Base-by-base conservation (phyloP, 2,888 invertebrate species). In the Cybosia mesomella region DNA sequence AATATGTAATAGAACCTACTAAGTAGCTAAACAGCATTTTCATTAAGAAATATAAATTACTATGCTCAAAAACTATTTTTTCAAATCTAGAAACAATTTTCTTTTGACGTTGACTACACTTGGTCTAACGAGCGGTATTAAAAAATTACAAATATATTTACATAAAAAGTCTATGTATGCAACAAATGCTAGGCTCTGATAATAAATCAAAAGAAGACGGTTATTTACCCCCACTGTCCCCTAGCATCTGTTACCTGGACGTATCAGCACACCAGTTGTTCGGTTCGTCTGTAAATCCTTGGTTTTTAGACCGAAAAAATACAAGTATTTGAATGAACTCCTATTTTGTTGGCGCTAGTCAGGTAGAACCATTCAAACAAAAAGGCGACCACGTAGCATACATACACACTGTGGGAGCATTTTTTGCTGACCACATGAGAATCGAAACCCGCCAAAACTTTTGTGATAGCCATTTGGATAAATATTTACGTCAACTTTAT, bases 281-380 rank as follows among this genome's bases (percentile, higher is more conserved):
- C 63, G 71, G 72, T 78, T 79, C 66, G 72, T 70, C 73, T 79
- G 74, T 77, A 82, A 83, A 85, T 73, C 82, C 78, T 81, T 83
- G 86, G 83, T 87, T 87, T 86, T 84, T 73, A 66, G 32, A 71
- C 66, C 68, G 81, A 85, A 86, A 85, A 84, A 81, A 82, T 68
- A 75, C 75, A 81, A 71, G 66, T 73, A 77, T 84, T 77, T 79
- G 74, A 78, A 80, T 80, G 73, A 76, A 79, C 70, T 75, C 66
- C 76, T 82, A 81, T 82, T 85, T 82, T 78, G 76, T 74, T 80
- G 83, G 70, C 77, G 73, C 77, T 73, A 76, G 84, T 80, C 83
- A 83, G 85, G 83, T 84, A 82, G 63, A 58, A 66, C 80, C 74
- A 80, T 81, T 77, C 73, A 74, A 79, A 80, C 77, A 87, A 87